A percentile compares a stretch with the other conserved stretches of the same genome.
Conservation (phyloP, 2,113 vertebrate species). For the Orycteropus afer region DNA sequence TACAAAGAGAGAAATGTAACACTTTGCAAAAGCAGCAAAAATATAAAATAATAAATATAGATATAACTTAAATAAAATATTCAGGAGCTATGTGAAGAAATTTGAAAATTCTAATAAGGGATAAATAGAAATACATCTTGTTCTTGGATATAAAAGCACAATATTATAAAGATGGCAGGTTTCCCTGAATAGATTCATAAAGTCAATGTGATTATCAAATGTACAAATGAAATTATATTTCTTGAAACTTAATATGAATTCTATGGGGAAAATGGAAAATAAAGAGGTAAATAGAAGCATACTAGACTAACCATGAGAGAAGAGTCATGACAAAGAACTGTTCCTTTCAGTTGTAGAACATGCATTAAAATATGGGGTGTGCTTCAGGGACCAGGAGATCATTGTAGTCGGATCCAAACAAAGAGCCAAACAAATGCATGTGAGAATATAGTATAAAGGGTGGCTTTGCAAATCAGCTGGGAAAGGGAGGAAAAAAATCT, state of each 20-base stretch:
- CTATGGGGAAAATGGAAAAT: not conserved
- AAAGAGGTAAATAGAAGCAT: not conserved
- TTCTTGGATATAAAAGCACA: not conserved
- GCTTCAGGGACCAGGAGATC: not conserved
- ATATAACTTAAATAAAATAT: not conserved
- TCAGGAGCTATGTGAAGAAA: not conserved
- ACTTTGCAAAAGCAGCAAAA: not conserved
- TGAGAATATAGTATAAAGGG: not conserved
- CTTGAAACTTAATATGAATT: not conserved
- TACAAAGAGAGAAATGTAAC: not conserved
- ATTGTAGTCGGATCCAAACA: not conserved
- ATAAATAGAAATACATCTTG: not conserved
- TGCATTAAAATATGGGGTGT: not conserved
- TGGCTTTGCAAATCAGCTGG: not conserved
- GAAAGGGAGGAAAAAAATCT: not conserved
- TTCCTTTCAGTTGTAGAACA: not conserved
- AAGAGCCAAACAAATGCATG: not conserved
- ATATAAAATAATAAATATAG: conserved; percentile 17
- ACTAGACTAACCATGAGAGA: not conserved
- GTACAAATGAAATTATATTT: not conserved
- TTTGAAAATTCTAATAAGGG: not conserved
- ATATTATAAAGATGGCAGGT: not conserved
- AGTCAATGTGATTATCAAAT: not conserved
- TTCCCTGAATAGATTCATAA: not conserved
- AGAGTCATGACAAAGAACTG: not conserved